Evolutionary conservation across 2,113 vertebrate genomes (phyloP).

Genomic region (Sebastes schlegelii): DNA sequence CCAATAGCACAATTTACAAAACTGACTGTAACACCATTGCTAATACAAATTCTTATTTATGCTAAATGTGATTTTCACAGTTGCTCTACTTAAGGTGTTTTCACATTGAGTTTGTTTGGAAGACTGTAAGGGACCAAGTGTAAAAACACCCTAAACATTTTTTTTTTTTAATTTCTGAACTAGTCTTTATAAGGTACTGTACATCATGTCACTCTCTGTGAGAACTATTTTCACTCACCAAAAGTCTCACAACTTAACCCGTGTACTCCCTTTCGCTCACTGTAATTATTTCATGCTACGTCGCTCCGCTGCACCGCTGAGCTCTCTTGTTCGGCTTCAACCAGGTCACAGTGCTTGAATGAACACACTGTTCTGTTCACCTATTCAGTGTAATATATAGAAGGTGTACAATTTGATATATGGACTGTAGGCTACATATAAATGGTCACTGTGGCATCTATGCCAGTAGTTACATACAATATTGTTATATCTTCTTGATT

Average conservation of each 20-base stretch:
- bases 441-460: neutral
- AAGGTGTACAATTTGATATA: neutral
- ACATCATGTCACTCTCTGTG: neutral
- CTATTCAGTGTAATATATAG: neutral
- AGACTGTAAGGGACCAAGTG: no score
- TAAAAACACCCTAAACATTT: no score
- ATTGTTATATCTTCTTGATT: neutral
- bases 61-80: neutral
- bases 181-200: neutral
- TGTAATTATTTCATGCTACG: constrained; percentile 18
- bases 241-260: constrained; percentile 7
- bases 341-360: neutral
- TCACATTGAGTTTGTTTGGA: no score
- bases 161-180: neutral
- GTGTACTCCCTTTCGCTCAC: neutral
- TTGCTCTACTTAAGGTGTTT: neutral
- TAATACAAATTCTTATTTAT: neutral
- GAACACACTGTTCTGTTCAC: neutral
- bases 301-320: constrained; percentile 2
- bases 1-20: neutral
- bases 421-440: neutral
- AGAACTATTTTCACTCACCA: constrained; percentile 10
- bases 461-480: neutral
- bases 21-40: neutral
- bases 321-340: constrained; percentile 11